Evolutionary conservation across 2,113 vertebrate species (phyloP).

Genomic region (Desmodus rotundus): DNA sequence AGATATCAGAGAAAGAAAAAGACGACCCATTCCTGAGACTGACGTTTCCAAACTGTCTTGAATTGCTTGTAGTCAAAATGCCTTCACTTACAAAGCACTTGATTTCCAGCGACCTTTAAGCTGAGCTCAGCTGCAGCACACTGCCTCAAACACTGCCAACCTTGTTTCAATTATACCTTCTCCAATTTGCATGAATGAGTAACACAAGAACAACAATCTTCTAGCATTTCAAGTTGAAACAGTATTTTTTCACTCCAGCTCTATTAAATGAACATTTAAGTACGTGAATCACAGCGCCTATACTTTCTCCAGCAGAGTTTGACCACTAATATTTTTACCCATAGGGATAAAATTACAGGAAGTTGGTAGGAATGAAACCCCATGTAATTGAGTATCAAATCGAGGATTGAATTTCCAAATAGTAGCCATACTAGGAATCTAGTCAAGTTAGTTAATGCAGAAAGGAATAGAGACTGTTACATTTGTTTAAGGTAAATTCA

Average conservation of each 20-base stretch:
- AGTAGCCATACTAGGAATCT: constrained; percentile 78
- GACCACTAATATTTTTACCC: constrained; percentile 96
- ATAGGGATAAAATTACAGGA: constrained; percentile 96
- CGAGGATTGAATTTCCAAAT: constrained; percentile 83
- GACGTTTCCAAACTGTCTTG: constrained; percentile 78
- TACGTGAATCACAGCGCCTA: constrained; percentile 81
- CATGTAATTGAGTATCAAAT: constrained; percentile 87
- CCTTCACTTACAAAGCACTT: constrained; percentile 78
- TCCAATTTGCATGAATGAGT: constrained; percentile 79
- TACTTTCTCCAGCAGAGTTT: constrained; percentile 84
- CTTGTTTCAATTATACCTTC: constrained; percentile 81
- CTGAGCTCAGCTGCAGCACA: constrained; percentile 76
- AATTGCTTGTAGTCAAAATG: constrained; percentile 79
- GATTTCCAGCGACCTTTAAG: constrained; percentile 75
- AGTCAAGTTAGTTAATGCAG: constrained; percentile 71
- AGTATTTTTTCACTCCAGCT: constrained; percentile 79
- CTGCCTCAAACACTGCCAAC: constrained; percentile 79
- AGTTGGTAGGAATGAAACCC: constrained; percentile 90
- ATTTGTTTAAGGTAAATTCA: not conserved
- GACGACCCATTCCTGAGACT: constrained; percentile 78
- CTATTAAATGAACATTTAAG: constrained; percentile 76
- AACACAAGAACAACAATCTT: constrained; percentile 78
- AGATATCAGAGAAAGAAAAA: constrained; percentile 64
- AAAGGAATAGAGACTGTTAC: constrained; percentile 55
- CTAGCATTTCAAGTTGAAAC: constrained; percentile 76